Base-by-base conservation (phyloP, 2,797 vertebrate genomes). In the Salarias fasciatus region DNA sequence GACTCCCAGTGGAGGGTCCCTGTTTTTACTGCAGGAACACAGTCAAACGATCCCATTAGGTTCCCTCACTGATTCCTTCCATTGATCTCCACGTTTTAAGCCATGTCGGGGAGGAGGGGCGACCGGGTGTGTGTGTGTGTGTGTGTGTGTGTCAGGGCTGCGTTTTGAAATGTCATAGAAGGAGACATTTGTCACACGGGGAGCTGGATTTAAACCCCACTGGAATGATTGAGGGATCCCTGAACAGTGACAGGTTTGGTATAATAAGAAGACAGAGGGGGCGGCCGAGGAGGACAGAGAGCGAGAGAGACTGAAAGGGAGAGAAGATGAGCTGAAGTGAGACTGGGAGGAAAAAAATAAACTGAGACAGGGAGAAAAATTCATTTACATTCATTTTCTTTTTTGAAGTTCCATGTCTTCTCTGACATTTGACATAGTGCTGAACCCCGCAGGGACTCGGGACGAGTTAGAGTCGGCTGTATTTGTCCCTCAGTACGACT, bases 211-310 rank as follows among this genome's bases (percentile, higher is more conserved):
- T 45, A 78, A 81, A 67, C 75, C 63, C 72, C 72, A 8, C 1
- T 43, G 60, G 72, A 54, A 65, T 80, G 76, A 82, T 73, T 81
- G 78, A 82, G 64, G 66, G 77, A 80, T 80, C 66, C 75, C 69
- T 50, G 71, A 80, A 61, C 57, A 63, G 55, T 82, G 82, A 80
- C 82, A 83, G 78, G 71, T 80, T 77, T 71, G 65, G 79, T 63
- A 69, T 63, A 61, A 85, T 82, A 78, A 78, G 30, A 75, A 79
- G 75, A 42, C 56, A 70, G 78, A 69, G 61, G 48, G n/a, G 57
- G 74, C 1, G 58, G 55, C 31, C 62, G 70, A 56, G 51, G 51
- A 69, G 52, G 71, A 67, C 53, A 50, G 48, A 49, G 53, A 41
- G 49, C 28, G 35, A 63, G 51, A 43, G 37, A 44, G 50, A 37